Evolutionary conservation across 2,888 invertebrate species (phyloP), one percentile per base, ranked within the genome.

Genomic region (Eupithecia exiguata): DNA sequence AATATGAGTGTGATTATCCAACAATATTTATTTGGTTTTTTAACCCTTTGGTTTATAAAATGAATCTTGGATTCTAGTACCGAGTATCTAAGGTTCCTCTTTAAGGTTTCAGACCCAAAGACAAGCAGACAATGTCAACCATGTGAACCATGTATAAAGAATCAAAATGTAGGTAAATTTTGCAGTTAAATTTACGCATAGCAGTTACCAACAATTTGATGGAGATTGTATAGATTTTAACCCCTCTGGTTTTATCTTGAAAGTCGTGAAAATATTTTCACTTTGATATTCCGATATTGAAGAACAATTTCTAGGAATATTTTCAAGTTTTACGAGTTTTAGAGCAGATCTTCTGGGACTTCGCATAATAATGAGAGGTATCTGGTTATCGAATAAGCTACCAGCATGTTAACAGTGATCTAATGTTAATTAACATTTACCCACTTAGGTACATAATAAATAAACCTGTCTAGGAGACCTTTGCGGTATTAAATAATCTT

Each of bases 191-290:
- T 36, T 30, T 10, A 36, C 36, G 18, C 12, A 35, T 25, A 58
- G 9, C 16, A n/a, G n/a, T n/a, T n/a, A 49, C 18, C 3, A 35
- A 65, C 38, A 65, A n/a, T 65, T 65, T 65, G 10, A 65, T 7
- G 7, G 62, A n/a, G 62, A 35, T 7, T 62, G 16, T 21, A n/a
- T n/a, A 38, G 63, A 65, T n/a, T 38, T 65, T 65, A 65, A 65
- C n/a, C 36, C 38, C 25, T 25, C 25, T 43, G 25, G 30, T 43
- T 70, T 61, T 43, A 62, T 63, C 69, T 68, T 16, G 46, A 12
- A 70, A 70, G 69, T 70, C 40, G 35, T 70, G 12, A 62, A 70
- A 70, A 58, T 68, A 35, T 69, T 61, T 40, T 5, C 43, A 43
- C 18, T 46, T n/a, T 53, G 12, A 58, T 58, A 58, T 68, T 68